Evolutionary conservation across 2,888 invertebrate genomes (phyloP), one percentile per base, ranked within the genome.

Genomic region (Pimpla rufipes): DNA sequence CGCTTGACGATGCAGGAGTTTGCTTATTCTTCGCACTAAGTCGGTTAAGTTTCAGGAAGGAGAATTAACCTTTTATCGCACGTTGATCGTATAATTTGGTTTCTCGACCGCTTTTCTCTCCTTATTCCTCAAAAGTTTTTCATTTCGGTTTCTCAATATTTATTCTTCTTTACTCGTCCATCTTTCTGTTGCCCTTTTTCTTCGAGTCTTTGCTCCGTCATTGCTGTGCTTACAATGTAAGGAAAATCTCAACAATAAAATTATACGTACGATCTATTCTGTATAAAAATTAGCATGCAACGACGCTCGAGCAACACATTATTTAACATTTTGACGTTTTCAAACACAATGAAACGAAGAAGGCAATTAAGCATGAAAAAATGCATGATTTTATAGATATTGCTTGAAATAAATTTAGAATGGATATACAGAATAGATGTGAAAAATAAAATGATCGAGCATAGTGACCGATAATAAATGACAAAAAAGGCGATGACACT

Each of bases 251-350:
- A 1, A 18, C 16, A 62, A 37, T n/a, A 62, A 37, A 37, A 16
- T 16, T 13, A 59, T n/a, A 59, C 59, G n/a, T 59, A 37, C 59
- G 59, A 62, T 62, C 7, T 62, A 37, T 62, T 35, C 59, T 62
- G 59, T 62, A 62, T 7, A 16, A 62, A 35, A 62, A 7, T 16
- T 37, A 18, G n/a, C 35, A 37, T 62, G 10, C 35, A 16, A 62
- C 59, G 13, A 62, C 7, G 29, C 37, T 6, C n/a, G 13, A 37
- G 13, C 11, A n/a, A n/a, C n/a, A n/a, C n/a, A n/a, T n/a, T n/a
- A n/a, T n/a, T n/a, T n/a, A n/a, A n/a, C n/a, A n/a, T 57, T 57
- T 10, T 0, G 23, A 23, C 7, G 21, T 23, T 57, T 23, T 13
- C 23, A 13, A 57, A 57, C 7, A 57, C 23, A 11, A 21, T 29